Conservation (phyloP, 1,140 invertebrate species). For the Belonocnema kinseyi region DNA sequence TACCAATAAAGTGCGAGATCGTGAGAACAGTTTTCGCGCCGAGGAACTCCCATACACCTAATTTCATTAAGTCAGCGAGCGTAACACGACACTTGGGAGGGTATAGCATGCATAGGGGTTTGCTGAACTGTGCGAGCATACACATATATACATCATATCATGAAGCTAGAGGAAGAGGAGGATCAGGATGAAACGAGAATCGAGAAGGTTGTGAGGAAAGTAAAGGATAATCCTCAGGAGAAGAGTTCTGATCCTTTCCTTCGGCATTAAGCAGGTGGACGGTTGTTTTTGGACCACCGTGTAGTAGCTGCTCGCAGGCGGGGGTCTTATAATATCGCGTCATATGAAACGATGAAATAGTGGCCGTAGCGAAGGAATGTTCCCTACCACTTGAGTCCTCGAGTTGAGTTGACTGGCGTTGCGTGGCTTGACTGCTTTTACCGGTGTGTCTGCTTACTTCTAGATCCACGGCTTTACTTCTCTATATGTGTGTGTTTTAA, state of each 20-base stretch:
- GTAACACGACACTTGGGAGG: conserved; percentile 60
- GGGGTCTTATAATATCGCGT: conserved; percentile 76
- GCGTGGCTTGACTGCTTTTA: conserved; percentile 67
- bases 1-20: conserved; percentile 44
- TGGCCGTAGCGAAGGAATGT: conserved; percentile 74
- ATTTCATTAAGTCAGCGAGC: conserved; percentile 62
- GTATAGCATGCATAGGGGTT: conserved; percentile 50
- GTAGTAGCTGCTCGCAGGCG: conserved; percentile 71
- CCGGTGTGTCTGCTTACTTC: conserved; percentile 64
- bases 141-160: conserved; percentile 1
- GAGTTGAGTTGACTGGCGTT: conserved; percentile 72
- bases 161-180: neutral
- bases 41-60: conserved; percentile 50
- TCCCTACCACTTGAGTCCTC: conserved; percentile 73
- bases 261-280: conserved; percentile 43
- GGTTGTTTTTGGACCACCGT: conserved; percentile 73
- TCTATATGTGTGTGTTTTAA: conserved; percentile 11
- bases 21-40: conserved; percentile 60
- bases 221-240: conserved; percentile 17
- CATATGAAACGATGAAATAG: conserved; percentile 76
- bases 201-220: conserved; percentile 15
- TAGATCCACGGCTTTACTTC: conserved; percentile 49
- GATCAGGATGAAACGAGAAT: conserved; percentile 6
- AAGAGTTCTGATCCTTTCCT: conserved; percentile 27
- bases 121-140: conserved; percentile 2